Conservation (phyloP, 2,797 vertebrate genomes). For the Rhadinocentrus ornatus region DNA sequence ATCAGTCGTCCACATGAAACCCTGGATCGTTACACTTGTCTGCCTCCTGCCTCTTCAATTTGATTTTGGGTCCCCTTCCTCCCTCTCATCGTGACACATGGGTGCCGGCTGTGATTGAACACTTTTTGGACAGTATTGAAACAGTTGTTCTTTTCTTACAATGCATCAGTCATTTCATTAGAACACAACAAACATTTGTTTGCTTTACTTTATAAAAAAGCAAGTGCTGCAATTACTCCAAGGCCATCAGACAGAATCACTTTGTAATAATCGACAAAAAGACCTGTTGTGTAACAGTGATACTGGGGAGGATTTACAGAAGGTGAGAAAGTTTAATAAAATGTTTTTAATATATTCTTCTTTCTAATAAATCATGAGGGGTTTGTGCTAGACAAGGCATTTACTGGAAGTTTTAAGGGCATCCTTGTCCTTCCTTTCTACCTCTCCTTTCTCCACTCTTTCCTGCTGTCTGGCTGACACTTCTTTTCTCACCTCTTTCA, state of each 20-base stretch:
- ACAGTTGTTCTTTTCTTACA: not conserved
- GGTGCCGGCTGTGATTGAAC: conserved; percentile 2
- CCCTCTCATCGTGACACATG: not conserved
- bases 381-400: not conserved
- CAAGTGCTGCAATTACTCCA: not conserved
- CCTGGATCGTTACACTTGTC: no score
- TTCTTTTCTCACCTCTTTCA: conserved; percentile 48
- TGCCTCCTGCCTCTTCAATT: no score
- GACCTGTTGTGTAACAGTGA: not conserved
- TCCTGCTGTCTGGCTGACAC: conserved; percentile 49
- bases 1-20: no score
- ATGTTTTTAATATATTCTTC: not conserved
- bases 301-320: not conserved
- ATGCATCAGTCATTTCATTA: not conserved
- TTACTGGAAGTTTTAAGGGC: conserved; percentile 16
- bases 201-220: not conserved
- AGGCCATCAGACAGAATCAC: conserved; percentile 4
- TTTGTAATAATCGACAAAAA: conserved; percentile 5
- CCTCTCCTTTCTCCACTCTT: conserved; percentile 15
- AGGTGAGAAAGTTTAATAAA: not conserved
- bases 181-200: not conserved
- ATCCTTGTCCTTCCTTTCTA: conserved; percentile 16
- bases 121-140: not conserved
- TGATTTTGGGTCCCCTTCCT: no score
- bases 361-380: not conserved